Base-by-base conservation (phyloP, 2,888 invertebrate species). In the Drosophila anceps region DNA sequence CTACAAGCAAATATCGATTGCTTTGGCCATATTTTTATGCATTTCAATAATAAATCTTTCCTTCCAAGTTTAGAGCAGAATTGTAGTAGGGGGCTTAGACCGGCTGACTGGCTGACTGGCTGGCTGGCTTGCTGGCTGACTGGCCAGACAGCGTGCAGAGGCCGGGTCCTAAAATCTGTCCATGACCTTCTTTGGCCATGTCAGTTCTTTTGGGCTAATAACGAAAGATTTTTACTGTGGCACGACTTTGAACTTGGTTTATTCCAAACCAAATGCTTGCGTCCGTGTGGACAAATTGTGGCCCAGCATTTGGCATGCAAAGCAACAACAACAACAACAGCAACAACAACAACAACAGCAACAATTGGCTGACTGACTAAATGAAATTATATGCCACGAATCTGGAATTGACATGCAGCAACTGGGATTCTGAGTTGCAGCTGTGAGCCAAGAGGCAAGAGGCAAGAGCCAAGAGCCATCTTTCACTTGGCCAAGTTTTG, bases 231-330 rank as follows among this genome's bases (percentile, higher is more conserved):
- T 81, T 81, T 63, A 70, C 74, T 79, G 76, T 75, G 78, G 90
- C 90, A 89, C 90, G 88, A 90, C 90, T 89, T 90, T 89, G 90
- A 89, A 90, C 90, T 89, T 90, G 81, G 69, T 74, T 82, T 66
- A 69, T 68, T 66, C 72, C 50, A 13, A 33, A 48, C 65, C 50
- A 18, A 50, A 57, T 41, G 59, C 60, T 80, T 65, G 73, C 39
- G 72, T 72, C 27, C 35, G 69, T 67, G 80, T 74, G 82, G 87
- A 88, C 84, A 86, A 87, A 82, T 83, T 79, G 79, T 72, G 82
- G 76, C 73, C 85, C 82, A 84, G 68, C 80, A 89, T 75, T 89
- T 87, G 85, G 88, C 90, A 88, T 85, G 84, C 90, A 89, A 85
- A 89, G 71, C 69, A 79, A 71, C 50, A 33, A 43, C 50, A 84